Evolutionary conservation across 2,888 invertebrate species (phyloP).

Genomic region (Sphaerophoria rueppellii): DNA sequence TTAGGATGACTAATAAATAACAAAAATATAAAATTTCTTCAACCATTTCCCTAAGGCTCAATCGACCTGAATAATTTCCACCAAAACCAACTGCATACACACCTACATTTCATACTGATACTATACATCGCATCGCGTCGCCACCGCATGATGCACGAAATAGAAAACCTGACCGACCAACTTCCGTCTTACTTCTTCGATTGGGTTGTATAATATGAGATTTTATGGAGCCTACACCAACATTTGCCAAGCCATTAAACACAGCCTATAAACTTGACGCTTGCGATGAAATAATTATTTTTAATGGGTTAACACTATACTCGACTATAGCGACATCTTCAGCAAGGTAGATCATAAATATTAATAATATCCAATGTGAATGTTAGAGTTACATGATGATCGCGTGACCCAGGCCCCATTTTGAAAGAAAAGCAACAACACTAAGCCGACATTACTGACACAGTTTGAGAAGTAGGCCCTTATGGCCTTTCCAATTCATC

Average conservation of each 20-base stretch:
- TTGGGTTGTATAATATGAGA: conserved; percentile 46
- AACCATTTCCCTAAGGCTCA: conserved; percentile 40
- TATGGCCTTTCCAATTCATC: not conserved
- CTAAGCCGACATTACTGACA: conserved; percentile 29
- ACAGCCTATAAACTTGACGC: conserved; percentile 34
- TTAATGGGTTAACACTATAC: conserved; percentile 33
- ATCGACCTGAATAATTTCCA: conserved; percentile 21
- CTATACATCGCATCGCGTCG: not conserved
- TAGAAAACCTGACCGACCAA: conserved; percentile 38
- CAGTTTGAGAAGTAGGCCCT: conserved; percentile 19
- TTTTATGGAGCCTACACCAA: conserved; percentile 44
- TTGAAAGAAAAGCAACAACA: conserved; percentile 26
- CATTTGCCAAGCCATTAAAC: conserved; percentile 34
- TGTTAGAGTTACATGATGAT: conserved; percentile 58
- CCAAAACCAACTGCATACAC: not conserved
- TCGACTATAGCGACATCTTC: conserved; percentile 33
- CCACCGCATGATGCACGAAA: not conserved
- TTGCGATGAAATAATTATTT: conserved; percentile 29
- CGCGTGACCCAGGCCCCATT: conserved; percentile 25
- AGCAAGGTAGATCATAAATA: conserved; percentile 25
- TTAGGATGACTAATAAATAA: not conserved
- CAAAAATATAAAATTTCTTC: not conserved
- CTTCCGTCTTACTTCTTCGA: conserved; percentile 54
- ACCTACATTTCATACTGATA: no score
- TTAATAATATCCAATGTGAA: conserved; percentile 29